Percentiles rank a stretch among this genome's conserved stretches.
These are phyloP conservation scores for Dendrolimus houi DNA, from an alignment of 2,888 invertebrate species.

Conservation along the genomic window DNA sequence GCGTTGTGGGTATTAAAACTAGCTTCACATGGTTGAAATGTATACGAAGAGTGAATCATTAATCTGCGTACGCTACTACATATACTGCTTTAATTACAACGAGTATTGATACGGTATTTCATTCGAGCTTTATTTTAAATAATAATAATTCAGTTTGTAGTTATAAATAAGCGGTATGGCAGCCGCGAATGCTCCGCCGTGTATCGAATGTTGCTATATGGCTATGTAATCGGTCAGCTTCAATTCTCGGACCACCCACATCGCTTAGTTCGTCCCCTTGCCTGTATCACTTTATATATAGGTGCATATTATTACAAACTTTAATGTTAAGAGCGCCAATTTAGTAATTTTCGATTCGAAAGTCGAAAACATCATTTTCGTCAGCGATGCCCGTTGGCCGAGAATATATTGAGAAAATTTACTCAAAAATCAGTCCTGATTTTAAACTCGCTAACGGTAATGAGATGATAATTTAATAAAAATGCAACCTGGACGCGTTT, in stretches of 20 bases:
- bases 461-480: conserved; percentile 53
- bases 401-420: conserved; percentile 54
- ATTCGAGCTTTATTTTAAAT: conserved; percentile 52
- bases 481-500: conserved; percentile 9
- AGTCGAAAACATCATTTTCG: conserved; percentile 64
- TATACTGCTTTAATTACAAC: conserved; percentile 44
- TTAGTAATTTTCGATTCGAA: conserved; percentile 64
- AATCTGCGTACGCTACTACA: not conserved
- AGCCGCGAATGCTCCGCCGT: conserved; percentile 31
- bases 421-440: conserved; percentile 36
- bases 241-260: conserved; percentile 68
- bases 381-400: conserved; percentile 35
- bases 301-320: conserved; percentile 20
- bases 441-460: conserved; percentile 44
- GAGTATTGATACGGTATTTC: conserved; percentile 46
- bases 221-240: conserved; percentile 52
- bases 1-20: too few species aligned
- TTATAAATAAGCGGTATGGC: conserved; percentile 33
- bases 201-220: conserved; percentile 24
- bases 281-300: conserved; percentile 26
- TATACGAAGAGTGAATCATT: too few species aligned
- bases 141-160: conserved; percentile 44
- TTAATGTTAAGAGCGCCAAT: conserved; percentile 45
- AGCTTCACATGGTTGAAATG: too few species aligned
- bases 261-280: conserved; percentile 41